A percentile compares a stretch with the other conserved stretches of the same genome.
Evolutionary conservation across 2,888 invertebrate genomes (phyloP).

Genomic region (Abrostola tripartita): DNA sequence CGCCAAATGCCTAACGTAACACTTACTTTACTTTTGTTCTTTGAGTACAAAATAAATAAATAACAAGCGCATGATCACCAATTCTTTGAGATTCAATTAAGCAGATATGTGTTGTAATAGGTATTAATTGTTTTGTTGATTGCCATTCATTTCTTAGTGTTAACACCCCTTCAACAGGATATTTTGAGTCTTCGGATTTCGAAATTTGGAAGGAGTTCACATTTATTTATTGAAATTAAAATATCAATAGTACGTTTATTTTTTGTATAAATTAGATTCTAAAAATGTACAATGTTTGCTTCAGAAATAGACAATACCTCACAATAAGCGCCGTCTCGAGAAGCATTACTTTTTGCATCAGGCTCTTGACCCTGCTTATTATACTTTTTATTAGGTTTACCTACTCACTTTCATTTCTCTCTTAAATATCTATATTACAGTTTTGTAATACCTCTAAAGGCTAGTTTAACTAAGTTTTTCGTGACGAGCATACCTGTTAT

Average conservation of each 20-base stretch:
- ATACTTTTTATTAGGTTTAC: no score
- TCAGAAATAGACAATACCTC: no score
- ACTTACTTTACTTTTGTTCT: conserved; percentile 55
- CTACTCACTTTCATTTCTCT: no score
- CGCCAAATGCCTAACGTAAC: conserved; percentile 57
- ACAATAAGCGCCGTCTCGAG: no score
- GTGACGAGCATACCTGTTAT: conserved; percentile 19
- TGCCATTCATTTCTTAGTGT: not conserved
- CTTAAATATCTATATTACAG: no score
- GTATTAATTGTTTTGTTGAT: conserved; percentile 1
- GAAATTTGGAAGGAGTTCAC: not conserved
- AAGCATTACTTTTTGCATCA: no score
- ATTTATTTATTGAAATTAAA: not conserved
- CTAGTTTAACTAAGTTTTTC: conserved; percentile 17
- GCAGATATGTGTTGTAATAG: conserved; percentile 8
- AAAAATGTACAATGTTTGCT: no score
- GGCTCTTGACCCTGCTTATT: no score
- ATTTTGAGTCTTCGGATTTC: not conserved
- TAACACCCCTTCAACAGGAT: not conserved
- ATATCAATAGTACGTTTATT: no score
- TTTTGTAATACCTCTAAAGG: no score
- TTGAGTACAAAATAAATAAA: conserved; percentile 43
- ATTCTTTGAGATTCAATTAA: conserved; percentile 23
- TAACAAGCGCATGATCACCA: conserved; percentile 3
- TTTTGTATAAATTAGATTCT: no score